Percentiles rank a stretch among this genome's conserved stretches.
Conservation (phyloP, 2,797 vertebrate genomes). For the Neomorphus geoffroyi region DNA sequence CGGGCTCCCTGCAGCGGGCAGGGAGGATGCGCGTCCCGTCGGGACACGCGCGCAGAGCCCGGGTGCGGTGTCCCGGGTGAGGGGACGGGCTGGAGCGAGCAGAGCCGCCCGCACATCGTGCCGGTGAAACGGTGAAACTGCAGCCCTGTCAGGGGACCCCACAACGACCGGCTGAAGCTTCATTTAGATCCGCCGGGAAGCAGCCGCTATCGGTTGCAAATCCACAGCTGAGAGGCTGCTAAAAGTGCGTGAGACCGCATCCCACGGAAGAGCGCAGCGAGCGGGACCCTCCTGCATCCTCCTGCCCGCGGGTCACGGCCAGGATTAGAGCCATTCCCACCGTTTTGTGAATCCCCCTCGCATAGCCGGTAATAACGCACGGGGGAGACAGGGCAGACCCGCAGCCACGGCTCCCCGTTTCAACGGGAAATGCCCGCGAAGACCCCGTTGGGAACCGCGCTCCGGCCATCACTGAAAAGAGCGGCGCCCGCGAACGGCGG, state of each 20-base stretch:
- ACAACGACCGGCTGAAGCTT: not conserved
- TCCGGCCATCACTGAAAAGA: not conserved
- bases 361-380: not conserved
- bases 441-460: not conserved
- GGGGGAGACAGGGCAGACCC: not conserved
- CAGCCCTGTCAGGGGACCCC: too few relatives aligned
- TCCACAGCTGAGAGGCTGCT: not conserved
- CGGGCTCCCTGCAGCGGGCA: not conserved
- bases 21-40: not conserved
- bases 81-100: not conserved
- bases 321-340: not conserved
- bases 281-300: not conserved
- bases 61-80: not conserved
- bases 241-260: not conserved
- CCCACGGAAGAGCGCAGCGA: not conserved
- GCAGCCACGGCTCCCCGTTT: not conserved
- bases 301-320: not conserved
- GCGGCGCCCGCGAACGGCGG: not conserved
- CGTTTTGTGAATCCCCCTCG: accelerated
- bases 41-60: too few relatives aligned
- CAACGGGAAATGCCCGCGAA: not conserved
- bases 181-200: not conserved
- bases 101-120: accelerated
- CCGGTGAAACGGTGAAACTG: not conserved
- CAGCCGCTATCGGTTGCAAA: not conserved